A percentile compares a stretch with the other conserved stretches of the same genome.
Evolutionary conservation across 2,113 vertebrate genomes (phyloP).

Genomic region (Eptesicus fuscus): DNA sequence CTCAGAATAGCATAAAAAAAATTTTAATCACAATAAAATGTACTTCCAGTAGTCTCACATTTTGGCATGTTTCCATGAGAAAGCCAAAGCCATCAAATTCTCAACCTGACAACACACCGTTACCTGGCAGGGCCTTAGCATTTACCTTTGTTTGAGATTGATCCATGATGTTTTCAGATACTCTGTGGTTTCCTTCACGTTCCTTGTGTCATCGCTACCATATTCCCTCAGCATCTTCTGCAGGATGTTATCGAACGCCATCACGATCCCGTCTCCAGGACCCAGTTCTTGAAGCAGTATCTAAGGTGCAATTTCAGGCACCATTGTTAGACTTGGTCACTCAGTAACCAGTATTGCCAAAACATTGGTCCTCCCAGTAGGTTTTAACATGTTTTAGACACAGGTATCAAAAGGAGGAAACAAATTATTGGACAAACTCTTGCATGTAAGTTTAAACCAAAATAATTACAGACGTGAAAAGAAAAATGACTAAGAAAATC

Average conservation of each 20-base stretch:
- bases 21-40: background rate
- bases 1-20: background rate
- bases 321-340: background rate
- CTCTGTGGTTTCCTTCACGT: conserved; percentile 92
- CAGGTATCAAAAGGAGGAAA: background rate
- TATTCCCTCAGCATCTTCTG: conserved; percentile 92
- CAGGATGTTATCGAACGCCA: conserved; percentile 91
- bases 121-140: background rate
- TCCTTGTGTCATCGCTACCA: conserved; percentile 90
- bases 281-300: conserved; percentile 90
- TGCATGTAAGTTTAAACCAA: background rate
- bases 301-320: conserved; percentile 75
- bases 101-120: background rate
- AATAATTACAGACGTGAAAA: conserved; percentile 13
- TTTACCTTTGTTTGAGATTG: conserved; percentile 91
- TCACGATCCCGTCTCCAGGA: conserved; percentile 85
- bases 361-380: background rate
- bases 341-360: background rate
- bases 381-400: background rate
- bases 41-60: background rate
- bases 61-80: background rate
- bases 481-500: background rate
- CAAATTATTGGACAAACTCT: background rate
- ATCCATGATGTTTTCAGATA: conserved; percentile 89
- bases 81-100: background rate